A percentile compares a stretch with the other conserved stretches of the same genome.
These are phyloP conservation scores for Canis aureus DNA, from an alignment of 2,113 vertebrate genomes.

Conservation along the genomic window DNA sequence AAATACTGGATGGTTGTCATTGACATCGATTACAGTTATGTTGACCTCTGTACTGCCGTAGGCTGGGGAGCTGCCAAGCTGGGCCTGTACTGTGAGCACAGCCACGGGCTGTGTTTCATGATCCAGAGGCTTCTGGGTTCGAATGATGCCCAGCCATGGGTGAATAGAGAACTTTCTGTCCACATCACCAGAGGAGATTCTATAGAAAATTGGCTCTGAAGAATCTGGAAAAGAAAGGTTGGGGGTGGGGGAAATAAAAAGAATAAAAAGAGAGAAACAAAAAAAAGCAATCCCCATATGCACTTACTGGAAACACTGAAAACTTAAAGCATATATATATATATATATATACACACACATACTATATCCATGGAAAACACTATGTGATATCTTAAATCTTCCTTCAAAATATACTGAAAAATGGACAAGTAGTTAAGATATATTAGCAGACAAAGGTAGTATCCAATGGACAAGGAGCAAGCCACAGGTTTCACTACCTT, in stretches of 20 bases:
- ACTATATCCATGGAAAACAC: slow-evolving; percentile 8
- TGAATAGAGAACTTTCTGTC: slow-evolving; percentile 90
- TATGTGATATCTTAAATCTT: background rate
- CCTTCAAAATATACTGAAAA: background rate
- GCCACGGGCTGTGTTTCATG: slow-evolving; percentile 89
- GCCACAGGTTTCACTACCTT: background rate
- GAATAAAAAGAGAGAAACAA: background rate
- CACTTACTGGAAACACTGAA: background rate
- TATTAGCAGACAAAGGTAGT: background rate
- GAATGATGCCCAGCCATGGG: slow-evolving; percentile 91
- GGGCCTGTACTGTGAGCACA: slow-evolving; percentile 92
- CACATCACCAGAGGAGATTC: slow-evolving; percentile 93
- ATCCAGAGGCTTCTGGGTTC: slow-evolving; percentile 89
- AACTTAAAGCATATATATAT: background rate
- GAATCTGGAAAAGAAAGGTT: slow-evolving; percentile 86
- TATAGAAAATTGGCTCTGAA: slow-evolving; percentile 89
- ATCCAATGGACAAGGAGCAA: background rate
- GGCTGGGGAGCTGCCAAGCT: slow-evolving; percentile 84
- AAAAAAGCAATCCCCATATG: background rate
- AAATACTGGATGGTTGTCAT: slow-evolving; percentile 93
- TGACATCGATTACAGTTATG: slow-evolving; percentile 91
- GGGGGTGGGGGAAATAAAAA: background rate
- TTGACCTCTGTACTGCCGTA: slow-evolving; percentile 93
- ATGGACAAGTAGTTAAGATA: background rate
- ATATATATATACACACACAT: background rate